Conservation (phyloP, 1,140 invertebrate species). For the Lepeophtheirus salmonis region DNA sequence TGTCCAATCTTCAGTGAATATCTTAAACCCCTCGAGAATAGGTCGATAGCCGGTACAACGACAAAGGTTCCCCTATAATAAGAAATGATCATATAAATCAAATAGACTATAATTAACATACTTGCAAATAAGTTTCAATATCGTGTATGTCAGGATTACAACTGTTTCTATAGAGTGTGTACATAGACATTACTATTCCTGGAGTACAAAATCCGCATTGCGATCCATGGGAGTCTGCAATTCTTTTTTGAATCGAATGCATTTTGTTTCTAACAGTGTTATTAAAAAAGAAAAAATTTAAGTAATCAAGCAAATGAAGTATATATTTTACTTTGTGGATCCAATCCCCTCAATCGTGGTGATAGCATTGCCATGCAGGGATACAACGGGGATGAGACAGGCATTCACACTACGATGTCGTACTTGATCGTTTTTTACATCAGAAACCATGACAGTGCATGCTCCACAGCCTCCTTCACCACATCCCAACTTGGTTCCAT, state of each 20-base stretch:
- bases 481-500: conserved; percentile 16
- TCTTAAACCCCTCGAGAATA: conserved; percentile 61
- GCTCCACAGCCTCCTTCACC: conserved; percentile 20
- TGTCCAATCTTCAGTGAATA: conserved; percentile 41
- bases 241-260: conserved; percentile 64
- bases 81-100: neutral
- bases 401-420: conserved; percentile 70
- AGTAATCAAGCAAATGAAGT: neutral
- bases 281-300: neutral
- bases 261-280: conserved; percentile 37
- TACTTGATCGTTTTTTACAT: conserved; percentile 26
- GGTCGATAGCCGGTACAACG: conserved; percentile 69
- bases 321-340: conserved; percentile 19
- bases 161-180: conserved; percentile 48
- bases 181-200: conserved; percentile 88
- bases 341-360: conserved; percentile 61
- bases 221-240: conserved; percentile 66
- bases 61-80: conserved; percentile 64
- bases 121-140: conserved; percentile 60
- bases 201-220: conserved; percentile 83
- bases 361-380: conserved; percentile 59
- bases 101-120: conserved; percentile 5
- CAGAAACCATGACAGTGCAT: neutral
- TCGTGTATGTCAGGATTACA: conserved; percentile 42
- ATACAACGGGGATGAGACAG: conserved; percentile 60